A percentile compares a stretch with the other conserved stretches of the same genome.
phyloP scores from a whole-genome alignment of 2,888 invertebrate genomes.

The Rhimphoctona megacephalus region DNA sequence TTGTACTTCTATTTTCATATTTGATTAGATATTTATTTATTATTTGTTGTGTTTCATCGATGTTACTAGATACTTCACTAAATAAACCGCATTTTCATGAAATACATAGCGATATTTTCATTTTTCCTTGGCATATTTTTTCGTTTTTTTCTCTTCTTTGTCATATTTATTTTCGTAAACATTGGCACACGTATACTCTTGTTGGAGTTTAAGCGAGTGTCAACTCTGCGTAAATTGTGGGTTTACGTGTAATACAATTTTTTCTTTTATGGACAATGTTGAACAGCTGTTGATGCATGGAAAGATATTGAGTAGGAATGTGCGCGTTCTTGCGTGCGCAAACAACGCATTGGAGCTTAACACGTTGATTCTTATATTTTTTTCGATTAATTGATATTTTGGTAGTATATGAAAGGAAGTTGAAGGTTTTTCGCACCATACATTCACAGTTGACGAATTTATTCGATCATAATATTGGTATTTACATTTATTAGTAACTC shows the following conservation, averaged over 20 bases:
- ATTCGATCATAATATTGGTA: neutral
- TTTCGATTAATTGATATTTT: neutral
- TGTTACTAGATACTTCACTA: neutral
- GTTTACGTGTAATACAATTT: neutral
- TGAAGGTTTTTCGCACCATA: neutral
- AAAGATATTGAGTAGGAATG: neutral
- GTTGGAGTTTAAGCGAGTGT: neutral
- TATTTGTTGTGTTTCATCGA: neutral
- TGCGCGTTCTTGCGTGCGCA: constrained; percentile 8
- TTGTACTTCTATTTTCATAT: neutral
- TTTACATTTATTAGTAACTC: neutral
- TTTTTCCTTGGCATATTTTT: neutral
- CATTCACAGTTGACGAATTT: neutral
- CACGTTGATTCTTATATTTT: neutral
- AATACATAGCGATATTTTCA: neutral
- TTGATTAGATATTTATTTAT: neutral
- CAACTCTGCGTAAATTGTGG: neutral
- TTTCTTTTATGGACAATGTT: neutral
- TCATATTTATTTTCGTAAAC: neutral
- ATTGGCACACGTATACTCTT: neutral
- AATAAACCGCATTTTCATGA: neutral
- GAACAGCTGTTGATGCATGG: constrained; percentile 34
- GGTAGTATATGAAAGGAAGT: too few relatives aligned
- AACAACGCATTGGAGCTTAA: neutral
- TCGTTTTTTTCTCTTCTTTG: neutral